Base-by-base conservation (phyloP, 1,140 invertebrate genomes). In the Nasonia longicornis region DNA sequence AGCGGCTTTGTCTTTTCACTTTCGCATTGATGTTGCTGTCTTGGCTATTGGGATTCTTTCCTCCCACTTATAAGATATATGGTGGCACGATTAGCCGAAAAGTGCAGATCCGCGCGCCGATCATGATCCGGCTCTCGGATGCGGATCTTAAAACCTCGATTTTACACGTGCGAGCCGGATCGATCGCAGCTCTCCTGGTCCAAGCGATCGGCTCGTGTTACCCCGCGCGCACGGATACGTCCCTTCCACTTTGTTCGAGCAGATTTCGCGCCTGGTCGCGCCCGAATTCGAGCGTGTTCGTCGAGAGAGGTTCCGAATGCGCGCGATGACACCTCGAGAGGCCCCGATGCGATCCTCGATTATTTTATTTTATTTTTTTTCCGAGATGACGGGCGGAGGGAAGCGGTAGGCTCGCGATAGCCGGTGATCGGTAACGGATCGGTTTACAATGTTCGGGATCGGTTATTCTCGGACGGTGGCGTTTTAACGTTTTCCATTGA, bases 171-270 rank as follows among this genome's bases (percentile, higher is more conserved):
- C 79, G 84, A 75, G 73, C 14, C 2, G 38, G 78, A 84, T 82
- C 78, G 84, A 86, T 87, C 42, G 52, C n/a, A 52, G 63, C 1
- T 31, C 58, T 70, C 10, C 22, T 38, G 26, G 67, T 73, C 72
- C 76, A 70, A 83, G 84, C 84, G 80, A 42, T 52, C 58, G 66
- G 83, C 85, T 87, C 89, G 85, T 88, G 84, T 89, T 89, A 89
- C 89, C 81, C 48, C 77, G 78, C 64, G 69, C 84, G 38, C 70
- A 26, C 67, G 84, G 80, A 73, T 83, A 85, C 81, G 86, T 89
- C 88, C 85, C 85, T 89, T 89, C 86, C 86, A 89, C 86, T 89
- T 88, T 84, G 88, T 86, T 88, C 86, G 84, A 86, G 84, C 84
- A 89, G 87, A 88, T 89, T 89, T 89, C 84, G 85, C 84, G 87